phyloP scores from a whole-genome alignment of 2,888 invertebrate species.

The Catonia carolina region DNA sequence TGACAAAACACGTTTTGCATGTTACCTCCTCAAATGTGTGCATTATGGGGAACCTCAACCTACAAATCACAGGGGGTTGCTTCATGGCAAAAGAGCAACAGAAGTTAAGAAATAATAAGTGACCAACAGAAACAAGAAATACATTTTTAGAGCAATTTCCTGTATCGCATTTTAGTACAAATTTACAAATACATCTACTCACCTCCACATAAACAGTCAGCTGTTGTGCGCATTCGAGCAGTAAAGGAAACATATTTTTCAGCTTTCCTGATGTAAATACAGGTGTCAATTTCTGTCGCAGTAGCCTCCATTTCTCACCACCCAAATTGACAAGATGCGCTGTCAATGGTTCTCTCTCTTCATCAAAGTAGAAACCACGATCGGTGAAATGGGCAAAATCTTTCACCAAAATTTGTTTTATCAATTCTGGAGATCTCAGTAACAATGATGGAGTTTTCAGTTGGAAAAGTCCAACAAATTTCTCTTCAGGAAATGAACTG shows the following conservation, averaged over 20 bases:
- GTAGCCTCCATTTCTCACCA: slow-evolving; percentile 48
- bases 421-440: slow-evolving; percentile 44
- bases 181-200: slow-evolving; percentile 5
- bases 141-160: too few species aligned
- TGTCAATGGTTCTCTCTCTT: slow-evolving; percentile 40
- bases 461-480: slow-evolving; percentile 46
- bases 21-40: too few species aligned
- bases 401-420: slow-evolving; percentile 45
- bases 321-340: slow-evolving; percentile 44
- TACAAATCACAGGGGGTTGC: too few species aligned
- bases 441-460: slow-evolving; percentile 46
- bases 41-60: too few species aligned
- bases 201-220: slow-evolving; percentile 39
- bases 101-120: too few species aligned
- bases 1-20: too few species aligned
- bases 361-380: slow-evolving; percentile 43
- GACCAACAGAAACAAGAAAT: too few species aligned
- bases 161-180: too few species aligned
- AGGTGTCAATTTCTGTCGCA: slow-evolving; percentile 48
- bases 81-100: too few species aligned
- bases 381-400: slow-evolving; percentile 48
- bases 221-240: slow-evolving; percentile 42
- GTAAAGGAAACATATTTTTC: slow-evolving; percentile 47
- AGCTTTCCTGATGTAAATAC: slow-evolving; percentile 51
- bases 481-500: slow-evolving; percentile 32